A percentile compares a stretch with the other conserved stretches of the same genome.
Evolutionary conservation across 2,888 invertebrate genomes (phyloP).

Genomic region (Entomobrya proxima): DNA sequence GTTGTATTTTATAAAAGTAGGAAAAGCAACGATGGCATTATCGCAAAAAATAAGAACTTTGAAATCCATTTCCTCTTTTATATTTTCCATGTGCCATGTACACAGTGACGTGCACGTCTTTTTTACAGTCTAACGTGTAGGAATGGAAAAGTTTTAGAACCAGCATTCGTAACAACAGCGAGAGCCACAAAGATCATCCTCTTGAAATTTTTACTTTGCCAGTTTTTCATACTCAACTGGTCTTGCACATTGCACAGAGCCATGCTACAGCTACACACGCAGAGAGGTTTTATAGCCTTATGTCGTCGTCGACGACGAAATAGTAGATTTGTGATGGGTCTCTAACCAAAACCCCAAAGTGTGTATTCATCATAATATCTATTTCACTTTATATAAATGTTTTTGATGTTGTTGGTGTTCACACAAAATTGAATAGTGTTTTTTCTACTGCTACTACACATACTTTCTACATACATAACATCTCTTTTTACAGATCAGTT

Average conservation of each 20-base stretch:
- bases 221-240: constrained; percentile 38
- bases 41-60: constrained; percentile 17
- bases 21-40: neutral
- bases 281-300: neutral
- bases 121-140: neutral
- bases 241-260: neutral
- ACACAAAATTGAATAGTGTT: constrained; percentile 20
- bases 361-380: constrained; percentile 1
- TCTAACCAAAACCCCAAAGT: neutral
- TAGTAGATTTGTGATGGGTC: no score
- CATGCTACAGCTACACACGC: neutral
- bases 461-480: neutral
- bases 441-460: neutral
- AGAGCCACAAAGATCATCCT: constrained; percentile 41
- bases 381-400: constrained; percentile 25
- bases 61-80: constrained; percentile 39
- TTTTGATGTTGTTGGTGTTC: neutral
- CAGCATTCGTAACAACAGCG: constrained; percentile 11
- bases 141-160: neutral
- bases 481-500: constrained; percentile 6
- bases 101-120: neutral
- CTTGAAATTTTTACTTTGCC: constrained; percentile 32
- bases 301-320: no score
- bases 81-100: constrained; percentile 1
- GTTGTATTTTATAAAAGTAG: neutral